These are phyloP conservation scores for Caiman crocodilus DNA, from an alignment of 2,797 vertebrate genomes.

Conservation along the genomic window DNA sequence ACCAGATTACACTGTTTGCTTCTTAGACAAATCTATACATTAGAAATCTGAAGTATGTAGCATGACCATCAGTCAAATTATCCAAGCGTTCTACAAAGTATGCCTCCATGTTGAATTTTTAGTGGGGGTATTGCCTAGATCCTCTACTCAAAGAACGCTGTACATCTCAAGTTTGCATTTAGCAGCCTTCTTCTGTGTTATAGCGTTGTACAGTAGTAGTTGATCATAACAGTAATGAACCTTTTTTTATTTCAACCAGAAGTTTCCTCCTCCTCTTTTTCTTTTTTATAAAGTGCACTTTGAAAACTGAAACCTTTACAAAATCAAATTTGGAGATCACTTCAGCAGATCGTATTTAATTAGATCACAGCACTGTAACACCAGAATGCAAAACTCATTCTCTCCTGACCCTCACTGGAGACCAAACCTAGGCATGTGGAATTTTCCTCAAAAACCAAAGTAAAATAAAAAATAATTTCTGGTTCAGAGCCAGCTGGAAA, in stretches of 20 bases:
- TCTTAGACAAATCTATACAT: not conserved
- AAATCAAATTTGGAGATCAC: not conserved
- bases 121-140: not conserved
- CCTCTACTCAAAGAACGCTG: not conserved
- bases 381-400: constrained; percentile 33
- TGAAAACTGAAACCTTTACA: constrained; percentile 50
- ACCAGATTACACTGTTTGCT: not conserved
- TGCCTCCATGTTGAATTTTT: not conserved
- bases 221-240: constrained; percentile 13
- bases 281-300: constrained; percentile 63
- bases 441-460: constrained; percentile 58
- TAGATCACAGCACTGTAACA: constrained; percentile 3
- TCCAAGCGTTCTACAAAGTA: not conserved
- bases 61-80: not conserved
- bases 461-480: constrained; percentile 49
- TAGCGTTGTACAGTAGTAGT: not conserved
- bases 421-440: constrained; percentile 45
- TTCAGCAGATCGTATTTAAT: not conserved
- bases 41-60: not conserved
- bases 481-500: constrained; percentile 44
- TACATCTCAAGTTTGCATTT: not conserved
- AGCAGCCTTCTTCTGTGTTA: not conserved
- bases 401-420: not conserved
- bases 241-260: not conserved
- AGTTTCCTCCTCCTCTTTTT: not conserved